phyloP scores from a whole-genome alignment of 2,113 vertebrate species.

The Paramormyrops kingsleyae region DNA sequence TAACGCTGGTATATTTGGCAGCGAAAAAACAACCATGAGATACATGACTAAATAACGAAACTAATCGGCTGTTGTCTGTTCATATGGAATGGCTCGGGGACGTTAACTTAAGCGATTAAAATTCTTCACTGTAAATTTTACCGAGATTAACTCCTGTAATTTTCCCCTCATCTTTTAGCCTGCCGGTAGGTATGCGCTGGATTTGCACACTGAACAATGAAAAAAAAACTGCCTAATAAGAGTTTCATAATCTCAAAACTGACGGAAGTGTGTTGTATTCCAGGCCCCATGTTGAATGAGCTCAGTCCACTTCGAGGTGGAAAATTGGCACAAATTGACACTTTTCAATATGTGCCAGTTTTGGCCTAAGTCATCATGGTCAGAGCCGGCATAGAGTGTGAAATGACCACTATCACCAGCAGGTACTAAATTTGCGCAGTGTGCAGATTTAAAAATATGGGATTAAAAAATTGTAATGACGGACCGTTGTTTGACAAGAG shows the following conservation, averaged over 20 bases:
- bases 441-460: conserved; percentile 37
- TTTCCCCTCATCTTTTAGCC: background rate
- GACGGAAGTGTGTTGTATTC: conserved; percentile 25
- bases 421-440: conserved; percentile 21
- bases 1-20: background rate
- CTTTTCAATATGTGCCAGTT: conserved; percentile 2
- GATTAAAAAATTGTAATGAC: background rate
- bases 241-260: conserved; percentile 7
- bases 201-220: background rate
- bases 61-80: background rate
- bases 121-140: background rate
- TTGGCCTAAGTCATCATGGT: conserved; percentile 21
- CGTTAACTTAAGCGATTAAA: background rate
- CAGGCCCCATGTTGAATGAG: conserved; percentile 24
- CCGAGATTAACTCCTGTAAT: background rate
- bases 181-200: background rate
- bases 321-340: conserved; percentile 19
- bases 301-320: conserved; percentile 19
- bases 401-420: conserved; percentile 14
- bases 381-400: conserved; percentile 18
- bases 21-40: background rate
- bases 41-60: background rate
- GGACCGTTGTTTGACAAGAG: background rate
- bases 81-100: background rate
- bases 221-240: background rate